These are phyloP conservation scores for Patiria miniata DNA, from an alignment of 35 echinoderm and acorn worm genomes.

Conservation along the genomic window DNA sequence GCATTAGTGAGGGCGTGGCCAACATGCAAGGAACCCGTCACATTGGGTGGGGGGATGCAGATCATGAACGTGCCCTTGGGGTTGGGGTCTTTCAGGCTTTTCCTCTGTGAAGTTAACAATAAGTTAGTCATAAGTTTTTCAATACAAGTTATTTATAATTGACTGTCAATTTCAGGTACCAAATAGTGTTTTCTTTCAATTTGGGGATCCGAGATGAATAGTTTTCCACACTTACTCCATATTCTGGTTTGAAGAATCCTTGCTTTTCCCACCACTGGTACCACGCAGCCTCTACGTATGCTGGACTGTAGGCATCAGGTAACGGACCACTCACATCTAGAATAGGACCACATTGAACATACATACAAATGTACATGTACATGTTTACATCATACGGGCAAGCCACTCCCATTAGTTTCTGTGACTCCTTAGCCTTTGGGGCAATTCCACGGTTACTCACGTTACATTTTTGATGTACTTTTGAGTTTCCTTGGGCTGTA, in stretches of 20 bases:
- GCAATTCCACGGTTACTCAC: too few species aligned
- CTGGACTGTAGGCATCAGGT: constrained; percentile 85
- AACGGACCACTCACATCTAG: constrained; percentile 84
- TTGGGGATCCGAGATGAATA: too few species aligned
- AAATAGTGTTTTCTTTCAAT: too few species aligned
- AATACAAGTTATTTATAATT: too few species aligned
- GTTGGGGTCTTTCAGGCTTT: constrained; percentile 62
- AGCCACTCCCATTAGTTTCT: too few species aligned
- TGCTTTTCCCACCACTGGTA: constrained; percentile 95
- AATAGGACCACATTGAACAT: neutral
- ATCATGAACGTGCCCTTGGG: constrained; percentile 90
- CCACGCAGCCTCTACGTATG: constrained; percentile 92
- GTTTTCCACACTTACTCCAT: constrained; percentile 67
- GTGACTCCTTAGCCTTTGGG: too few species aligned
- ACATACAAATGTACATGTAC: too few species aligned
- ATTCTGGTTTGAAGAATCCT: constrained; percentile 94
- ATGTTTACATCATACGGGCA: too few species aligned
- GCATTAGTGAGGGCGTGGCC: constrained; percentile 85
- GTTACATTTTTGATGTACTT: too few species aligned
- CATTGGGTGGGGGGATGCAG: constrained; percentile 91
- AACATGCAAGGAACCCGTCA: constrained; percentile 74
- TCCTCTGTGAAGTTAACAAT: constrained; percentile 48
- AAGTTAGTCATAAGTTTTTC: neutral
- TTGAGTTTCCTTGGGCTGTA: too few species aligned
- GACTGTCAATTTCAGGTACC: too few species aligned